phyloP scores from a whole-genome alignment of 2,113 vertebrate genomes.

The Urocolius indicus region DNA sequence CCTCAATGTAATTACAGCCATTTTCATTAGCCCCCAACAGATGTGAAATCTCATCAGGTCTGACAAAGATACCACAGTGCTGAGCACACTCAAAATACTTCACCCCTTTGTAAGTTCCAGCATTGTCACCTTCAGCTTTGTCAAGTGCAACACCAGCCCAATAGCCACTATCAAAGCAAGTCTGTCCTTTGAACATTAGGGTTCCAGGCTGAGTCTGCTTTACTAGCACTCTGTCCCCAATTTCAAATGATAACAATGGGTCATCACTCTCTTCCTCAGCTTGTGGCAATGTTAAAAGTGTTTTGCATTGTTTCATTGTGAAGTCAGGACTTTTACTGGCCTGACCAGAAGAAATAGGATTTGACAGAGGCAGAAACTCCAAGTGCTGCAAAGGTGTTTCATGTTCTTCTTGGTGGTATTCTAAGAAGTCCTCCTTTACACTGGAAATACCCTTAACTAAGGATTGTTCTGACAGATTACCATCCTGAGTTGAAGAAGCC shows the following conservation, averaged over 20 bases:
- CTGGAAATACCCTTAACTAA: not conserved
- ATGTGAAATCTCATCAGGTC: conserved; percentile 63
- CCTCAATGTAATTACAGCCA: not conserved
- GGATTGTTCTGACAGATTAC: not conserved
- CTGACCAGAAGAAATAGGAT: not conserved
- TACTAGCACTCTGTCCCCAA: conserved; percentile 60
- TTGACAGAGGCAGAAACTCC: not conserved
- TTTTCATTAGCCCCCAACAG: not conserved
- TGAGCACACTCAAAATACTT: conserved; percentile 63
- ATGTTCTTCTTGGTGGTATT: not conserved
- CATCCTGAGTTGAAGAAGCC: not conserved
- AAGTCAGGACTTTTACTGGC: not conserved
- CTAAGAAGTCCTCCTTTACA: not conserved
- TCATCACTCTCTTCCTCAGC: not conserved
- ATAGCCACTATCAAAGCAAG: conserved; percentile 33
- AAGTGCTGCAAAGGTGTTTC: not conserved
- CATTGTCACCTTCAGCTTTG: conserved; percentile 37
- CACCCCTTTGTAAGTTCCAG: conserved; percentile 51
- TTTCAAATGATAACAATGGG: conserved; percentile 9
- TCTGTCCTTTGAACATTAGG: conserved; percentile 45
- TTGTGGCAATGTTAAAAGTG: not conserved
- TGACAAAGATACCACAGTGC: conserved; percentile 66
- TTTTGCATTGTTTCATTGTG: not conserved
- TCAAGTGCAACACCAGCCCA: conserved; percentile 70
- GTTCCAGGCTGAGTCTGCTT: conserved; percentile 54